Evolutionary conservation across 2,888 invertebrate genomes (phyloP).

Genomic region (Drosophila algonquin): DNA sequence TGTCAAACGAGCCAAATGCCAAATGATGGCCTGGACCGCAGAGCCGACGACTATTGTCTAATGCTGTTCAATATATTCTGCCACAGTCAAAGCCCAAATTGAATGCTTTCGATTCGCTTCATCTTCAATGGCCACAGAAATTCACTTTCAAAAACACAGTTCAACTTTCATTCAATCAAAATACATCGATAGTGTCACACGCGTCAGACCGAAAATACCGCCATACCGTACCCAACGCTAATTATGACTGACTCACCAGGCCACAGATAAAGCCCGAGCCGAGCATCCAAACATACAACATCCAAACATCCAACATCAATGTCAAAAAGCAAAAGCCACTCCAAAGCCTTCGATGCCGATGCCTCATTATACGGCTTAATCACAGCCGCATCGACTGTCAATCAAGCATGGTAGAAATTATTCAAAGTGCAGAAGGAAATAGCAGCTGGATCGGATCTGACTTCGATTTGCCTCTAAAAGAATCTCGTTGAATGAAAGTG

Average conservation of each 20-base stretch:
- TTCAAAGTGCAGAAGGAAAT: slow-evolving; percentile 24
- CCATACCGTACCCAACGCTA: slow-evolving; percentile 24
- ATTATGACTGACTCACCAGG: slow-evolving; percentile 49
- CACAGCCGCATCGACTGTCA: slow-evolving; percentile 31
- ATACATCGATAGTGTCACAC: slow-evolving; percentile 51
- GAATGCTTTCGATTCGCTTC: slow-evolving; percentile 26
- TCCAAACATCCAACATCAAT: slow-evolving; percentile 19
- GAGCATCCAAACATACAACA: too few relatives aligned
- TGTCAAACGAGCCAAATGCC: slow-evolving; percentile 49
- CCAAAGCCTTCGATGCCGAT: slow-evolving; percentile 12
- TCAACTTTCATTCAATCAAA: slow-evolving; percentile 56
- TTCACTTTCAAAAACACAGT: slow-evolving; percentile 50
- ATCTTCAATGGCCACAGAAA: slow-evolving; percentile 41
- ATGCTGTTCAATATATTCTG: slow-evolving; percentile 36
- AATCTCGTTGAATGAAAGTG: slow-evolving; percentile 47
- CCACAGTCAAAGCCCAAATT: slow-evolving; percentile 18
- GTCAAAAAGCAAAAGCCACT: slow-evolving; percentile 27
- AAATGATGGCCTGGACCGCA: slow-evolving; percentile 8
- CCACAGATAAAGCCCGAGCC: background rate
- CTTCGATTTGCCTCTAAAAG: slow-evolving; percentile 13
- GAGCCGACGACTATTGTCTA: slow-evolving; percentile 32
- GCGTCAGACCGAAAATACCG: slow-evolving; percentile 38
- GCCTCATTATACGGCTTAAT: slow-evolving; percentile 35
- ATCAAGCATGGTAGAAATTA: slow-evolving; percentile 42
- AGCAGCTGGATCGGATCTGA: background rate